Conservation (phyloP, 2,797 vertebrate genomes). For the Ptychadena robeensis region DNA sequence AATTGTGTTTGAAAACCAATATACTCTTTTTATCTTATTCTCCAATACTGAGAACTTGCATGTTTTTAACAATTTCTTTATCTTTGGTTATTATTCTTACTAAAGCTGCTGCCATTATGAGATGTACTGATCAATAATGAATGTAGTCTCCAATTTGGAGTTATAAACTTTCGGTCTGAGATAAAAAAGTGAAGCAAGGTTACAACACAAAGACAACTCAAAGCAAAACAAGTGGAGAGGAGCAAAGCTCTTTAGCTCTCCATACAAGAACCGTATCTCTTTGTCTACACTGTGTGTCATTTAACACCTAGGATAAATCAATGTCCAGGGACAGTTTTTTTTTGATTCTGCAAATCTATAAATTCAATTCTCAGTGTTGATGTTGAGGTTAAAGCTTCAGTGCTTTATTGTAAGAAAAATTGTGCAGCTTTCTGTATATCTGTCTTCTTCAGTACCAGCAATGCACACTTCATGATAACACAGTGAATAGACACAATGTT, state of each 20-base stretch:
- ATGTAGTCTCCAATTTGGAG: neutral
- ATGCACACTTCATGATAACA: no score
- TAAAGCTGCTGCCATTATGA: no score
- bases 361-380: slow-evolving; percentile 5
- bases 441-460: no score
- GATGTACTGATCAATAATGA: no score
- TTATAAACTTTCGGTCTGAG: neutral
- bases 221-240: neutral
- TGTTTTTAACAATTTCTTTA: no score
- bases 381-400: neutral
- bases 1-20: no score
- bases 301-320: slow-evolving; percentile 9
- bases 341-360: slow-evolving; percentile 15
- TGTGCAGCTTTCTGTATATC: neutral
- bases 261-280: slow-evolving; percentile 1
- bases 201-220: neutral
- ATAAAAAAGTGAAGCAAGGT: slow-evolving; percentile 1
- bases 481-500: neutral
- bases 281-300: neutral
- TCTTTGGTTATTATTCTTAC: no score
- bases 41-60: no score
- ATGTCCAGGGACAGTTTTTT: neutral
- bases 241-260: neutral
- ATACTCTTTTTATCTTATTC: no score
- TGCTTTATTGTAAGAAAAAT: slow-evolving; percentile 12